These are phyloP conservation scores for Champsocephalus gunnari DNA, from an alignment of 2,797 vertebrate genomes.

Conservation along the genomic window DNA sequence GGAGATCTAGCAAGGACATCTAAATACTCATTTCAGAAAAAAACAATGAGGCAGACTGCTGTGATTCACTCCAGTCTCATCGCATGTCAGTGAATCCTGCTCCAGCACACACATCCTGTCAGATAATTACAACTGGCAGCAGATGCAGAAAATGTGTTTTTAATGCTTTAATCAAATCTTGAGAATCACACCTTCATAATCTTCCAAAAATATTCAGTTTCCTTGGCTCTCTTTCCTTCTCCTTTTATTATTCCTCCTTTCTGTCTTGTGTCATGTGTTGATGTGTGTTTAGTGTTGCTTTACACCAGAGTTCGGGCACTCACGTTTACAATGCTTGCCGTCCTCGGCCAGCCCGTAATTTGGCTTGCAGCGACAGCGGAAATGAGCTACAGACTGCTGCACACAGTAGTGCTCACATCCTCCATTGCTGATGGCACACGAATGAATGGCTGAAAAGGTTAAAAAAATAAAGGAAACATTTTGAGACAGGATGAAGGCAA, in stretches of 20 bases:
- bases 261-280: neutral
- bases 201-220: conserved; percentile 17
- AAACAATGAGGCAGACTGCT: conserved; percentile 16
- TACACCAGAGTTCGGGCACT: conserved; percentile 74
- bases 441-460: conserved; percentile 82
- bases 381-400: conserved; percentile 86
- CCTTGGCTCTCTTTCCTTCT: conserved; percentile 7
- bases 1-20: conserved; percentile 26
- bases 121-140: conserved; percentile 56
- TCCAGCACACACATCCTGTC: conserved; percentile 50
- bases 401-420: conserved; percentile 93
- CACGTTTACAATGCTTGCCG: conserved; percentile 88
- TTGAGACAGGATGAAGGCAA: neutral
- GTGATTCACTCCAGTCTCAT: conserved; percentile 37
- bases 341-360: conserved; percentile 87
- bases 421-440: conserved; percentile 89
- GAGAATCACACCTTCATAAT: conserved; percentile 42
- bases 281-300: conserved; percentile 26
- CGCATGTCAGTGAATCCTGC: conserved; percentile 35
- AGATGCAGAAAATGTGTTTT: conserved; percentile 42
- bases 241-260: conserved; percentile 11
- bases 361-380: conserved; percentile 89
- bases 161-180: conserved; percentile 36
- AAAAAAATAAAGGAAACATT: neutral
- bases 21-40: conserved; percentile 46